Conservation (phyloP, 2,888 invertebrate genomes). For the Eupithecia pulchellata region DNA sequence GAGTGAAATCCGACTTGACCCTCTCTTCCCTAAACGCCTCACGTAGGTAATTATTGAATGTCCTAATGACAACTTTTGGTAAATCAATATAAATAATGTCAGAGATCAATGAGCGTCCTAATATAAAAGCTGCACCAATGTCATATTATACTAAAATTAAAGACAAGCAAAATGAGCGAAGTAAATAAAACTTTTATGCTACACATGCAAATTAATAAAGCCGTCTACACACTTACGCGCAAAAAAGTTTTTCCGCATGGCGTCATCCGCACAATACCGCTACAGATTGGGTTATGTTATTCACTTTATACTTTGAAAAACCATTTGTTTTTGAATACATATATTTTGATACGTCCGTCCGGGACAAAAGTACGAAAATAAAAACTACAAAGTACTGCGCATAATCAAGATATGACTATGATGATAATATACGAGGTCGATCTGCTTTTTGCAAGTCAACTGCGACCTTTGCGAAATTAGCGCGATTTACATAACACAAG, state of each 20-base stretch:
- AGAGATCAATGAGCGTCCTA: neutral
- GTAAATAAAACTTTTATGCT: neutral
- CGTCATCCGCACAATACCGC: neutral
- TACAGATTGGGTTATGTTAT: neutral
- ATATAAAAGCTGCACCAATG: neutral
- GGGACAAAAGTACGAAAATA: slow-evolving; percentile 59
- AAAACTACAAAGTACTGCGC: slow-evolving; percentile 66
- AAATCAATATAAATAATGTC: neutral
- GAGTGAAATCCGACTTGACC: too few species aligned
- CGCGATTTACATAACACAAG: slow-evolving; percentile 72
- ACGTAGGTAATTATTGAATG: too few species aligned
- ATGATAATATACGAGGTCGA: slow-evolving; percentile 77
- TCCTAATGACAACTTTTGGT: neutral
- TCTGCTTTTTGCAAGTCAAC: slow-evolving; percentile 73
- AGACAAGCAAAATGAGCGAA: neutral
- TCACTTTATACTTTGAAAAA: slow-evolving; percentile 16
- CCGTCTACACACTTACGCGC: slow-evolving; percentile 44
- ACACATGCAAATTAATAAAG: slow-evolving; percentile 13
- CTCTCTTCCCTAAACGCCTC: too few species aligned
- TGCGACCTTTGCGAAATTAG: slow-evolving; percentile 78
- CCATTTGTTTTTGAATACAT: slow-evolving; percentile 19
- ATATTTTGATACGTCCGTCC: slow-evolving; percentile 52
- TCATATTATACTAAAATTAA: neutral
- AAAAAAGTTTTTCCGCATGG: slow-evolving; percentile 48
- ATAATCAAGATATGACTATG: slow-evolving; percentile 74